A percentile compares a stretch with the other conserved stretches of the same genome.
These are phyloP conservation scores for Eurystomus gularis DNA, from an alignment of 2,113 vertebrate species.

Conservation along the genomic window DNA sequence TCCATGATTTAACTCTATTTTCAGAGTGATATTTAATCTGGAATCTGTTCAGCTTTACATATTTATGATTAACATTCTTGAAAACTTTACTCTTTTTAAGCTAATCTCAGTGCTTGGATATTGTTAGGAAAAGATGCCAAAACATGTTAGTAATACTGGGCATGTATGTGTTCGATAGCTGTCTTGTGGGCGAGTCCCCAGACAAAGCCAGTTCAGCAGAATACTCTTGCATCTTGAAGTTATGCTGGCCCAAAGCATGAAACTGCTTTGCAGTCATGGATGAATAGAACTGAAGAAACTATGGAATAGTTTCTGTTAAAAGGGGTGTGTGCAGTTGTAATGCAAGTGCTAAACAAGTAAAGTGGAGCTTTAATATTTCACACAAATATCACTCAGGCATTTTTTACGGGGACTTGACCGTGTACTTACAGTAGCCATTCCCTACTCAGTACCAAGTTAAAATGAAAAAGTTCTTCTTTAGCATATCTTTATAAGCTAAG, in stretches of 20 bases:
- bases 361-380: background rate
- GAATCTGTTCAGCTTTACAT: background rate
- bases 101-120: background rate
- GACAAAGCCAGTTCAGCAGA: background rate
- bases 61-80: background rate
- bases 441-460: background rate
- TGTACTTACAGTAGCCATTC: background rate
- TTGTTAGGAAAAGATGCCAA: background rate
- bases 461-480: background rate
- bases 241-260: background rate
- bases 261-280: background rate
- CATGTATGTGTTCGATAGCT: background rate
- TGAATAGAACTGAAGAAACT: background rate
- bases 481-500: background rate
- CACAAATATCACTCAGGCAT: background rate
- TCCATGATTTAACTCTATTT: background rate
- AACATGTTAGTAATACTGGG: background rate
- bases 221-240: background rate
- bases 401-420: background rate
- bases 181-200: background rate
- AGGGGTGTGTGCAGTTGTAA: background rate
- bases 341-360: background rate
- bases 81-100: background rate
- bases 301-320: background rate
- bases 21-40: background rate